A percentile compares a stretch with the other conserved stretches of the same genome.
phyloP scores from a whole-genome alignment of 2,797 vertebrate species.

The Lateolabrax maculatus region DNA sequence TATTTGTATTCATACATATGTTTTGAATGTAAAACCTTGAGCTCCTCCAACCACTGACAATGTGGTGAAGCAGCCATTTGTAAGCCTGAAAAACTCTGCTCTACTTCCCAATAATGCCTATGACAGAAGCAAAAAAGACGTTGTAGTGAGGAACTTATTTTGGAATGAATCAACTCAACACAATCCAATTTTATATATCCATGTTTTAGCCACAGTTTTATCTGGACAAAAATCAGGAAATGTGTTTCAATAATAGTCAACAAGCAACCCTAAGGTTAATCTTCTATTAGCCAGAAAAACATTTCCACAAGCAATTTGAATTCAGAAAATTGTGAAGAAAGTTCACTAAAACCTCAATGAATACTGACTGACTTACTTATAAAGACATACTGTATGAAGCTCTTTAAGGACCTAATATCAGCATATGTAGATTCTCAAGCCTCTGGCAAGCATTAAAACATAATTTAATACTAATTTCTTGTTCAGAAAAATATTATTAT shows the following conservation, averaged over 20 bases:
- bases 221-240: neutral
- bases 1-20: neutral
- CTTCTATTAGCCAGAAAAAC: constrained; percentile 16
- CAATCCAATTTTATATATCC: neutral
- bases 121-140: neutral
- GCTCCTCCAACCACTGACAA: neutral
- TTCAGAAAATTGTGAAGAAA: constrained; percentile 2
- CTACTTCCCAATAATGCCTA: neutral
- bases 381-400: constrained; percentile 37
- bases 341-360: constrained; percentile 14
- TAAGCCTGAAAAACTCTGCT: neutral
- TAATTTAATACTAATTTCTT: constrained; percentile 49
- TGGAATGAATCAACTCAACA: neutral
- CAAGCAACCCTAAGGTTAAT: constrained; percentile 1
- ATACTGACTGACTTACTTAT: constrained; percentile 30
- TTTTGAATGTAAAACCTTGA: neutral
- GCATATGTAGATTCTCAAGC: constrained; percentile 28
- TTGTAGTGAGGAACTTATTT: neutral
- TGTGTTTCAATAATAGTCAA: constrained; percentile 4
- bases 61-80: neutral
- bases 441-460: constrained; percentile 41
- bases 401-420: constrained; percentile 54
- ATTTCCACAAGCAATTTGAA: constrained; percentile 17
- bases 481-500: constrained; percentile 38
- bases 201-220: neutral